Conservation (phyloP, 1,140 invertebrate genomes). For the Agrilus planipennis region DNA sequence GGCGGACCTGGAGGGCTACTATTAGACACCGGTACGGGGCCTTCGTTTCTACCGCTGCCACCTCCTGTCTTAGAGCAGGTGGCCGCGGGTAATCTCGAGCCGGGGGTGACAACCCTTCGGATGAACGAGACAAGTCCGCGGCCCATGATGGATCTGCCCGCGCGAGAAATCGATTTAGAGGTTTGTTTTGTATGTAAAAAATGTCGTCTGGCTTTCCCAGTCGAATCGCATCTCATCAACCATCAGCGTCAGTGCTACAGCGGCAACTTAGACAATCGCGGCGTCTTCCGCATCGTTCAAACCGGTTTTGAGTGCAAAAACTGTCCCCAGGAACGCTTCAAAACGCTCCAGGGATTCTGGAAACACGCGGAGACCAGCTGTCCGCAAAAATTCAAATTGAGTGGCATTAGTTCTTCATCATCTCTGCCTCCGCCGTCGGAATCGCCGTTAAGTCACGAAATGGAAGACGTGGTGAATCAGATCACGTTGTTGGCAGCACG, state of each 20-base stretch:
- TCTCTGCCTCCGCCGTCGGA: slow-evolving; percentile 33
- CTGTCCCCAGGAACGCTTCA: slow-evolving; percentile 53
- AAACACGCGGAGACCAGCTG: slow-evolving; percentile 51
- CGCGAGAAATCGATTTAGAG: slow-evolving; percentile 56
- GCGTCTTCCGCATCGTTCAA: slow-evolving; percentile 52
- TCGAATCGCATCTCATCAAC: slow-evolving; percentile 54
- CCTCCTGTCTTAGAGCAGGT: slow-evolving; percentile 51
- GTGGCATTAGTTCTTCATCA: slow-evolving; percentile 21
- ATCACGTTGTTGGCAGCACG: slow-evolving; percentile 63
- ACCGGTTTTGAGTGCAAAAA: slow-evolving; percentile 56
- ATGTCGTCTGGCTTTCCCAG: slow-evolving; percentile 69
- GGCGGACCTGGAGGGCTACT: slow-evolving; percentile 35
- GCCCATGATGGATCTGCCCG: slow-evolving; percentile 28
- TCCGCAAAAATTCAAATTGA: slow-evolving; percentile 35
- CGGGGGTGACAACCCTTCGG: slow-evolving; percentile 51
- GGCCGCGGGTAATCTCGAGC: slow-evolving; percentile 50
- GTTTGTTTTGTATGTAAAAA: slow-evolving; percentile 76
- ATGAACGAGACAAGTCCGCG: slow-evolving; percentile 41
- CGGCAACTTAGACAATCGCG: slow-evolving; percentile 48
- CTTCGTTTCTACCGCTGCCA: slow-evolving; percentile 50
- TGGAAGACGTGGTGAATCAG: slow-evolving; percentile 74
- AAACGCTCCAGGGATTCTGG: slow-evolving; percentile 47
- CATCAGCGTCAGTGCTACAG: slow-evolving; percentile 62
- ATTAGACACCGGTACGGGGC: slow-evolving; percentile 40
- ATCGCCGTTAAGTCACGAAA: slow-evolving; percentile 58